A percentile compares a stretch with the other conserved stretches of the same genome.
phyloP scores from a whole-genome alignment of 1,140 invertebrate species.

The Paraescarpia echinospica region DNA sequence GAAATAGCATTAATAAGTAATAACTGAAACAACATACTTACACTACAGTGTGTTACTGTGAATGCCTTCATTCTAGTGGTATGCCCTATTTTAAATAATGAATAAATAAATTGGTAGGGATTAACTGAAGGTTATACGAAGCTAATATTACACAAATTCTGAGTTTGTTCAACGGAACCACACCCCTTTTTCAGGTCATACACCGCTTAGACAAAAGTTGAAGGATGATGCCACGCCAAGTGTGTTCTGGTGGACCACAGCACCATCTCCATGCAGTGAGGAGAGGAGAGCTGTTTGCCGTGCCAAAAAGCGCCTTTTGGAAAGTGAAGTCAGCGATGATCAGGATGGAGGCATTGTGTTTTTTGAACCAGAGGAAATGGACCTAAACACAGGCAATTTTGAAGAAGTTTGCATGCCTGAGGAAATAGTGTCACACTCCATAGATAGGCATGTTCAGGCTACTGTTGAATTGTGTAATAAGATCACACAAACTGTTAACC shows the following conservation, averaged over 20 bases:
- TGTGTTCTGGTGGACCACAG: conserved; percentile 1
- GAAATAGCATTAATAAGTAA: too few relatives aligned
- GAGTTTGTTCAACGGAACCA: neutral
- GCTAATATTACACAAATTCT: neutral
- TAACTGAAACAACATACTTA: too few relatives aligned
- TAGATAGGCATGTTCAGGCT: too few relatives aligned
- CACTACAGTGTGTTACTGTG: too few relatives aligned
- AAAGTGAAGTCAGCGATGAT: neutral
- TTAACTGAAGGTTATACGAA: too few relatives aligned
- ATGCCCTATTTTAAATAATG: too few relatives aligned
- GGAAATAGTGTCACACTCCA: too few relatives aligned
- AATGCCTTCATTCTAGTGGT: too few relatives aligned
- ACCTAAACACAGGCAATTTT: neutral
- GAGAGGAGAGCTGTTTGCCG: conserved; percentile 8
- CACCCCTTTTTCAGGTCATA: neutral
- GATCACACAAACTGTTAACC: too few relatives aligned
- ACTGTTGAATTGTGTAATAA: neutral
- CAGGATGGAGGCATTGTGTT: neutral
- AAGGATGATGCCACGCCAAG: neutral
- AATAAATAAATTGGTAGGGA: too few relatives aligned
- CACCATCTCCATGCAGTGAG: conserved; percentile 4
- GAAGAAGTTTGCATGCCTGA: neutral
- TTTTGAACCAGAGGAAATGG: neutral
- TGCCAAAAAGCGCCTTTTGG: neutral
- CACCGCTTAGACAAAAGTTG: neutral